Percentiles rank a stretch among this genome's conserved stretches.
Conservation (phyloP, 1,140 invertebrate species). For the Cherax quadricarinatus region DNA sequence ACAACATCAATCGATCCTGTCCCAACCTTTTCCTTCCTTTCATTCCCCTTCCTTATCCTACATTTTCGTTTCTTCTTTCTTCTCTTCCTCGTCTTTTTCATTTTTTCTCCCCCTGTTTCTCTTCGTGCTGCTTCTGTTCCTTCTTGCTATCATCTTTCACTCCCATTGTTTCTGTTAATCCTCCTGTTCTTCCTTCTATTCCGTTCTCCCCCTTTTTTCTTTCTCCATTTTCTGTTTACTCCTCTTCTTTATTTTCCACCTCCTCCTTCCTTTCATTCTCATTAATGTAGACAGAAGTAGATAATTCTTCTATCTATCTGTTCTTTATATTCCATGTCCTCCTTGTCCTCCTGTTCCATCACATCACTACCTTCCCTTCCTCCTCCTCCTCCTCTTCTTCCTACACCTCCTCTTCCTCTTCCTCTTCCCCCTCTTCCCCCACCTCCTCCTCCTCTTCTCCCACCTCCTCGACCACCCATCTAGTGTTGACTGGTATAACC, state of each 20-base stretch:
- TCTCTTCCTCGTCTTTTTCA: neutral
- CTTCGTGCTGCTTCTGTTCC: neutral
- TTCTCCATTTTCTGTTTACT: neutral
- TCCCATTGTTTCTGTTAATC: neutral
- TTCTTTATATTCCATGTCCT: no score
- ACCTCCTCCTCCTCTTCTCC: no score
- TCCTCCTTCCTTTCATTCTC: neutral
- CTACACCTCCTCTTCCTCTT: no score
- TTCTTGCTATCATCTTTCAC: neutral
- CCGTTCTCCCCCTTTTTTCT: neutral
- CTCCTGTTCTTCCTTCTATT: neutral
- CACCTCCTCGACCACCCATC: no score
- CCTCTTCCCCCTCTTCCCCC: no score
- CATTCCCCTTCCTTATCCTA: neutral
- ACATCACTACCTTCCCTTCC: no score
- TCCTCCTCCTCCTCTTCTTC: no score
- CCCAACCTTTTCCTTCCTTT: neutral
- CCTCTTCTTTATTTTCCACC: neutral
- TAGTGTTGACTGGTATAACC: no score
- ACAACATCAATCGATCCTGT: neutral
- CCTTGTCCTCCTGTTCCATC: no score
- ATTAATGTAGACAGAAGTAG: neutral
- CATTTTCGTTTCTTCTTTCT: neutral
- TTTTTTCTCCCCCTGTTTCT: no score
- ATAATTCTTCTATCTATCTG: no score